Conservation (phyloP, 2,113 vertebrate species). For the Platichthys flesus region DNA sequence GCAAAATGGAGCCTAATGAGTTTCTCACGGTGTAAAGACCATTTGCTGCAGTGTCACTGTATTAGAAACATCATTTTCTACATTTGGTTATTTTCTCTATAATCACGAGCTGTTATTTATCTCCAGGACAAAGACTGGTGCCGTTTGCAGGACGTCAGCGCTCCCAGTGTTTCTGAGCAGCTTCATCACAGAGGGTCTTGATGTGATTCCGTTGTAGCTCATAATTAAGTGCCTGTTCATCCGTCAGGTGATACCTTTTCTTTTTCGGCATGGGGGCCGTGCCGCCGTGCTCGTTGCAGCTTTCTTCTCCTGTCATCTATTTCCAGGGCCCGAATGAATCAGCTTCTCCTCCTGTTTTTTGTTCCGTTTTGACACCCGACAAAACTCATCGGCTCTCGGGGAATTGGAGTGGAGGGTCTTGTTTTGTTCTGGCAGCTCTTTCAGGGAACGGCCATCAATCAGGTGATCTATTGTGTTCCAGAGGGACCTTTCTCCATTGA, state of each 20-base stretch:
- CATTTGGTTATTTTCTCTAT: constrained; percentile 16
- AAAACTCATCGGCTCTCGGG: constrained; percentile 83
- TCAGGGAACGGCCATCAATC: constrained; percentile 81
- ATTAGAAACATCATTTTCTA: not conserved
- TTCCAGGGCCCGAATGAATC: constrained; percentile 75
- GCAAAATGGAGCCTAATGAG: not conserved
- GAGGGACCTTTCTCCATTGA: constrained; percentile 78
- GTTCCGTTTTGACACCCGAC: constrained; percentile 80
- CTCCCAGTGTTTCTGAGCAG: constrained; percentile 5
- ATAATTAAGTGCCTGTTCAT: constrained; percentile 64
- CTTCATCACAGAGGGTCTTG: constrained; percentile 27
- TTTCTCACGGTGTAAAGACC: not conserved
- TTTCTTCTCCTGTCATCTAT: constrained; percentile 62
- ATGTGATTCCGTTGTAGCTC: constrained; percentile 50
- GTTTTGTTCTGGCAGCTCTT: constrained; percentile 83
- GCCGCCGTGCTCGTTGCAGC: constrained; percentile 52
- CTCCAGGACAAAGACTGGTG: constrained; percentile 12
- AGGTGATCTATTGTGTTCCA: constrained; percentile 80
- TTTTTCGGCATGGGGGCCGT: constrained; percentile 28
- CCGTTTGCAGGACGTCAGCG: constrained; percentile 26
- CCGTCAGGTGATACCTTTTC: constrained; percentile 59
- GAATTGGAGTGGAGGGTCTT: constrained; percentile 83
- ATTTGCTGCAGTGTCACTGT: not conserved
- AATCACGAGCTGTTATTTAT: constrained; percentile 38
- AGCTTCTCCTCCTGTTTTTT: constrained; percentile 65